A percentile compares a stretch with the other conserved stretches of the same genome.
These are phyloP conservation scores for Urocitellus parryii DNA, from an alignment of 2,113 vertebrate genomes.

Conservation along the genomic window DNA sequence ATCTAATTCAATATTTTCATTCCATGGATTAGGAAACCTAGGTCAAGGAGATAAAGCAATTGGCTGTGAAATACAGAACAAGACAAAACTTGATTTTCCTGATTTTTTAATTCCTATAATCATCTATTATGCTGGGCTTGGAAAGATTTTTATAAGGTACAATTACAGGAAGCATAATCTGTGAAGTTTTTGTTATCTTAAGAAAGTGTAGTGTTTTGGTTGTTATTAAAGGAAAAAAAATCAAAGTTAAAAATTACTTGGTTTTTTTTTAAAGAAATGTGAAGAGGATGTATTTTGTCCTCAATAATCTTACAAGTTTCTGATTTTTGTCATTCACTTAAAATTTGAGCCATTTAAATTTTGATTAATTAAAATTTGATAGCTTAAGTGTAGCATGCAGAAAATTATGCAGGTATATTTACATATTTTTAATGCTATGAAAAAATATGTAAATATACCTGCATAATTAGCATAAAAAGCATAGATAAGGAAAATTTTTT, in stretches of 20 bases:
- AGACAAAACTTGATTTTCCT: background rate
- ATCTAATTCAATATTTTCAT: background rate
- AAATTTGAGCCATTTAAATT: background rate
- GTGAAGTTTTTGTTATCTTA: background rate
- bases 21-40: background rate
- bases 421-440: no score
- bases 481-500: background rate
- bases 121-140: background rate
- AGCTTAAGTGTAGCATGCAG: background rate
- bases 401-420: background rate
- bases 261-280: background rate
- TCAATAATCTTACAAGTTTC: background rate
- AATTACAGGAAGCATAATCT: background rate
- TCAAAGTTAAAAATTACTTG: background rate
- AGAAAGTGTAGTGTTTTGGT: conserved; percentile 17
- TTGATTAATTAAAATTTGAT: conserved; percentile 12
- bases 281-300: background rate
- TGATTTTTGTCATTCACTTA: conserved; percentile 36
- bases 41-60: conserved; percentile 18
- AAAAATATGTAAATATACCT: background rate
- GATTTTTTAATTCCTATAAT: background rate
- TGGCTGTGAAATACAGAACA: conserved; percentile 9
- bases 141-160: background rate
- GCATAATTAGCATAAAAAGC: background rate
- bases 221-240: background rate